phyloP scores from a whole-genome alignment of 2,888 invertebrate genomes.

The Caenorhabditis zanzibari region DNA sequence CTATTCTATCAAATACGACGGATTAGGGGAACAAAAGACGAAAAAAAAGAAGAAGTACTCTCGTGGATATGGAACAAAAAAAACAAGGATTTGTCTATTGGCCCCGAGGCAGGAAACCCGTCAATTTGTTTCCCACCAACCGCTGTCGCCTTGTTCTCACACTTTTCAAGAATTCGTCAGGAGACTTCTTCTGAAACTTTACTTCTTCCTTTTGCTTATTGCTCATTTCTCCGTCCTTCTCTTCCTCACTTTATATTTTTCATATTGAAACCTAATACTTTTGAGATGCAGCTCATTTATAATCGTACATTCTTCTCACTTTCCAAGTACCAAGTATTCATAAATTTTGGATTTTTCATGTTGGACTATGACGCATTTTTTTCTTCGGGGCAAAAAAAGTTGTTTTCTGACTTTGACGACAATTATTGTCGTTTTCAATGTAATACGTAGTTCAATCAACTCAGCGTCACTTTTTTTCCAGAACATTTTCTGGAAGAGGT shows the following conservation, averaged over 20 bases:
- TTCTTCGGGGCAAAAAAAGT: neutral
- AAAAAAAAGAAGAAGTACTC: neutral
- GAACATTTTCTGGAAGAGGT: neutral
- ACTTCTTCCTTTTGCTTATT: constrained; percentile 10
- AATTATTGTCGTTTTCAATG: neutral
- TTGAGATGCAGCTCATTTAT: constrained; percentile 33
- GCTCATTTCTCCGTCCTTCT: constrained; percentile 34
- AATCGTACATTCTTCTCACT: constrained; percentile 35
- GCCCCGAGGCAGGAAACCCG: constrained; percentile 21
- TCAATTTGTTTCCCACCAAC: constrained; percentile 10
- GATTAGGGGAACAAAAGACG: constrained; percentile 28
- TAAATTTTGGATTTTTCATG: constrained; percentile 1
- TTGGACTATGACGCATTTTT: neutral
- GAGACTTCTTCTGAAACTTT: constrained; percentile 20
- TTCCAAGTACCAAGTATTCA: neutral
- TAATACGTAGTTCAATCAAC: neutral
- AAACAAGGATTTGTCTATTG: constrained; percentile 10
- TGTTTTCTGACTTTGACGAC: constrained; percentile 3
- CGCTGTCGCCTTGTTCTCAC: constrained; percentile 25
- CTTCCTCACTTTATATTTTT: constrained; percentile 1
- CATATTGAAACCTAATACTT: constrained; percentile 40
- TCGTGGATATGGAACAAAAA: constrained; percentile 20
- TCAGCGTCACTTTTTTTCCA: neutral
- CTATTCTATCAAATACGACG: constrained; percentile 40
- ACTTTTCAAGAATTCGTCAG: constrained; percentile 49